Percentiles rank a stretch among this genome's conserved stretches.
These are phyloP conservation scores for Microcaecilia unicolor DNA, from an alignment of 2,797 vertebrate genomes.

Conservation along the genomic window DNA sequence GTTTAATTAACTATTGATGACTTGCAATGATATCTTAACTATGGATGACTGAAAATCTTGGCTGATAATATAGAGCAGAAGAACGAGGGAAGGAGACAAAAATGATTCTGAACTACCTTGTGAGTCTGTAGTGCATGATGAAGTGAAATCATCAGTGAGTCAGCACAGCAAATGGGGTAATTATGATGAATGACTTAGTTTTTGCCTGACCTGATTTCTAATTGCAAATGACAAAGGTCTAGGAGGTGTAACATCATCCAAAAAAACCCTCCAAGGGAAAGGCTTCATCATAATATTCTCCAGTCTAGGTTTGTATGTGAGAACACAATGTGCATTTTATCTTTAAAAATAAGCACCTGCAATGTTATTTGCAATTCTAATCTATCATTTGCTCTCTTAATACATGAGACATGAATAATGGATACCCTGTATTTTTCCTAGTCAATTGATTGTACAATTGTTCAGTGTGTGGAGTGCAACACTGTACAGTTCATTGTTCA, in stretches of 20 bases:
- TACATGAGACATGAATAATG: neutral
- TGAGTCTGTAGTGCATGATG: conserved; percentile 4
- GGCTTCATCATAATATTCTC: too few species aligned
- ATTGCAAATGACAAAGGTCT: conserved; percentile 21
- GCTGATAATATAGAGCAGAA: neutral
- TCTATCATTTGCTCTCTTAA: conserved; percentile 1
- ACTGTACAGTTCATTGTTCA: too few species aligned
- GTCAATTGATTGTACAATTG: neutral
- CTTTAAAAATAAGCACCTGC: neutral
- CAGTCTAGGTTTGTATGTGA: too few species aligned
- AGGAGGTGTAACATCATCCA: conserved; percentile 12
- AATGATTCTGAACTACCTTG: conserved; percentile 12
- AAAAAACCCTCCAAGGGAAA: conserved; percentile 20
- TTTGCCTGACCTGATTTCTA: conserved; percentile 12
- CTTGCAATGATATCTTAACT: too few species aligned
- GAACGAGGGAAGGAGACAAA: neutral
- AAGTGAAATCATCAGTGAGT: conserved; percentile 10
- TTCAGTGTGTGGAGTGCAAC: too few species aligned
- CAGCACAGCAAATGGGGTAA: conserved; percentile 13
- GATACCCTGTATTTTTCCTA: neutral
- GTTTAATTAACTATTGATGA: too few species aligned
- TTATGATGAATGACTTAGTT: conserved; percentile 11
- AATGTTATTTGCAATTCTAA: neutral
- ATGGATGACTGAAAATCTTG: too few species aligned
- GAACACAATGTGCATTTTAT: neutral